Base-by-base conservation (phyloP, 2,113 vertebrate genomes). In the Chaetodon auriga region DNA sequence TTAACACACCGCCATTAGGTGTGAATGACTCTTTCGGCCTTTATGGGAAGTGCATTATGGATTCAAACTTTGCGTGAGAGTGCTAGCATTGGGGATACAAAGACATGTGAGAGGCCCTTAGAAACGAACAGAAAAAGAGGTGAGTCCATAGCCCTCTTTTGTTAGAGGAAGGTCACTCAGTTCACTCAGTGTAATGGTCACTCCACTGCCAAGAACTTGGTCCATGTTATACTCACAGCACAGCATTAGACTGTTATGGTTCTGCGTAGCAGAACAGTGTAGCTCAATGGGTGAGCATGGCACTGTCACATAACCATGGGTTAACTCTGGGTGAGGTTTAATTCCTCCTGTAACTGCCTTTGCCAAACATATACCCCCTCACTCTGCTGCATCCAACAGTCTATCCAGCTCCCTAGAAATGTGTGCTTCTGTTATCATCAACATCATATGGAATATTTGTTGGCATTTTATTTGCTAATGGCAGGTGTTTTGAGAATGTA, bases 21-120 rank as follows among this genome's bases (percentile, higher is more conserved):
- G 96, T 96, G 96, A 97, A 97, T 95, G 96, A 95, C 96, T 96
- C 97, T 96, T 96, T 97, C 93, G 95, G 95, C 96, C 95, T 98
- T 97, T 97, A 97, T 97, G 96, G 95, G 92, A 95, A 96, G 96
- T 91, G 89, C 92, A 90, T 94, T 94, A 93, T 61, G 23, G 83
- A 86, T 83, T 88, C 91, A 89, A 93, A 93, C 87, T 90, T 82
- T 74, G 80, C n/a, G 75, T 84, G 68, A 89, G 78, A 86, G 75
- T 46, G 25, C 57, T 60, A 78, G 80, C 71, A 70, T 77, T 69
- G 63, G 10, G 46, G 75, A 82, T 80, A 75, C 90, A 86, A 89
- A 86, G 86, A 89, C 80, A 73, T 41, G 72, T 78, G 76, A 86
- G 76, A 81, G 68, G 79, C 43, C 13, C 18, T 41, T 48, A 60